Evolutionary conservation across 2,888 invertebrate genomes (phyloP), one percentile per base, ranked within the genome.

Genomic region (Orthosia gracilis): DNA sequence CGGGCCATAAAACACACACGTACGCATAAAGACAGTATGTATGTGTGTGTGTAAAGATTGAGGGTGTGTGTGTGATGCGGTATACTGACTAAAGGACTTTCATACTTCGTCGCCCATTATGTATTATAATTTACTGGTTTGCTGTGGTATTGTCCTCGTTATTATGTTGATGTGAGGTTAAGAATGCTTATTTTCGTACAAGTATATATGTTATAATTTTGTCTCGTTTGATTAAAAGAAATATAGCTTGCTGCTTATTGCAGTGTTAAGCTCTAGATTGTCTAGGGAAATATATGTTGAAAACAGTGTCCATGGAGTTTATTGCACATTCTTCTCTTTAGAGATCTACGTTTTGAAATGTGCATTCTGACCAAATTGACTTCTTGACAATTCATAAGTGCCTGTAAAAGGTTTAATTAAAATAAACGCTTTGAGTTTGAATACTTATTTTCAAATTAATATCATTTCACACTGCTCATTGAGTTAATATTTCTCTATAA

Each of bases 41-140:
- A 52, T 52, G 5, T 17, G 9, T 9, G 9, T 57, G 15, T 12
- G 12, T 21, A 45, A 45, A 45, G 59, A 13, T 45, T 7, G 15
- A 3, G 59, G 15, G 15, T 45, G 72, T 66, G 77, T 66, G 68
- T 71, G 17, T 52, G n/a, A 52, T 54, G 68, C 26, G 77, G 59
- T 62, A 81, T 68, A 71, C 74, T 77, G 54, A 31, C 45, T 63
- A 11, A 31, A 69, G 58, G 61, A 71, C 12, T 71, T 83, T 76
- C 40, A 61, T 72, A 73, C 54, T 75, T 68, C 62, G 31, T 57
- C 68, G 55, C 64, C 2, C 40, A 49, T 7, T 31, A 31, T 7
- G 9, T 66, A 49, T 76, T 67, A 52, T 71, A 68, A 68, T 76
- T 40, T 57, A 64, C 40, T 52, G 31, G 21, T 23, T 55, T 52